Conservation (phyloP, 2,888 invertebrate genomes). For the Lasioglossum vierecki region DNA sequence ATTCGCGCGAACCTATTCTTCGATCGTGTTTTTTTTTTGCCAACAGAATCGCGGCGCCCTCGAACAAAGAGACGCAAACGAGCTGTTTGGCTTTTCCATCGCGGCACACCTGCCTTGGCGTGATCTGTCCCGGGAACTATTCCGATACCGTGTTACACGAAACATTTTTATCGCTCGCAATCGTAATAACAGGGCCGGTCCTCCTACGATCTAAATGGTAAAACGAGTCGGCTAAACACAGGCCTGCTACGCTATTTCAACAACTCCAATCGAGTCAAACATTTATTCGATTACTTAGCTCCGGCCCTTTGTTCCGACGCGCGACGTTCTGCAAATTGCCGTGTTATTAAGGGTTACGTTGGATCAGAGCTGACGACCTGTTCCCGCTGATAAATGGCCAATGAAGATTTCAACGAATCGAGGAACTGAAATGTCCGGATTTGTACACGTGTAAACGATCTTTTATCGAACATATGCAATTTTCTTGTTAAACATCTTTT, state of each 20-base stretch:
- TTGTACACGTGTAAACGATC: background rate
- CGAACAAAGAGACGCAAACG: background rate
- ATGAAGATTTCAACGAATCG: background rate
- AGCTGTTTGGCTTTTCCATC: background rate
- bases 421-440: background rate
- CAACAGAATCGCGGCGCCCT: background rate
- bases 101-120: background rate
- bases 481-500: too few species aligned
- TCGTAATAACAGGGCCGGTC: background rate
- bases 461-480: background rate
- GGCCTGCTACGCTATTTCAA: background rate
- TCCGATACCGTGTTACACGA: constrained; percentile 5
- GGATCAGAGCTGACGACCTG: background rate
- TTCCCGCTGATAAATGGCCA: background rate
- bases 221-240: background rate
- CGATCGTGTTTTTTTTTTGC: background rate
- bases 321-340: background rate
- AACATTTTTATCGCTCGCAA: background rate
- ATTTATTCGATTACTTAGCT: background rate
- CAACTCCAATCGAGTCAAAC: background rate
- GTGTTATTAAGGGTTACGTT: background rate
- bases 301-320: background rate
- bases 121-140: background rate
- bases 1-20: constrained; percentile 17
- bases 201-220: background rate